A percentile compares a stretch with the other conserved stretches of the same genome.
These are phyloP conservation scores for Carposina sasakii DNA, from an alignment of 1,140 invertebrate species.

Conservation along the genomic window DNA sequence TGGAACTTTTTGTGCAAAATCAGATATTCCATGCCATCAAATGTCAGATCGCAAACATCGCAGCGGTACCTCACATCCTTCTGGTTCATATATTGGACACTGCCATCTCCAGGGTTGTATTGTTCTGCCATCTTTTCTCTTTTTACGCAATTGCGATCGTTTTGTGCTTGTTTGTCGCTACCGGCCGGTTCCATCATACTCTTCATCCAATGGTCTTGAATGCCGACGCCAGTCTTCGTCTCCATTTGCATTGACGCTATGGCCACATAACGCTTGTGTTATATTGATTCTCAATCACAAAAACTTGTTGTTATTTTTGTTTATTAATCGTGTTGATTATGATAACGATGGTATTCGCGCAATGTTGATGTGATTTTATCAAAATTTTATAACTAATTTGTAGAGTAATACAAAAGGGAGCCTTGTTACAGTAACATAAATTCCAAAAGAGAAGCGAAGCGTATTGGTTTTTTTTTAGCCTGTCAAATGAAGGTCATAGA, in stretches of 20 bases:
- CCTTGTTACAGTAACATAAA: slow-evolving; percentile 71
- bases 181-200: slow-evolving; percentile 65
- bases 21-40: slow-evolving; percentile 60
- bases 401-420: slow-evolving; percentile 64
- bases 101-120: slow-evolving; percentile 51
- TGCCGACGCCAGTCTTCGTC: slow-evolving; percentile 53
- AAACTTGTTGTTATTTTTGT: slow-evolving; percentile 26
- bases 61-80: slow-evolving; percentile 48
- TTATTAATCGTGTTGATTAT: slow-evolving; percentile 12
- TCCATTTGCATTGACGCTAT: slow-evolving; percentile 63
- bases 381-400: slow-evolving; percentile 48
- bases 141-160: slow-evolving; percentile 56
- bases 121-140: slow-evolving; percentile 62
- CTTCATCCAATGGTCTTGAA: slow-evolving; percentile 66
- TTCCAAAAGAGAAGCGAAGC: slow-evolving; percentile 71
- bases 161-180: slow-evolving; percentile 54
- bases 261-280: slow-evolving; percentile 33
- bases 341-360: slow-evolving; percentile 40
- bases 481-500: too few relatives aligned
- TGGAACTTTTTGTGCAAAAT: slow-evolving; percentile 64
- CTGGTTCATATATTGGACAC: slow-evolving; percentile 43
- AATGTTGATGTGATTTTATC: slow-evolving; percentile 49
- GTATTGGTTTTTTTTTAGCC: slow-evolving; percentile 65
- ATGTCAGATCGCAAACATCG: slow-evolving; percentile 58
- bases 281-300: slow-evolving; percentile 63